Base-by-base conservation (phyloP, 2,888 invertebrate species). In the Andrena haemorrhoa region DNA sequence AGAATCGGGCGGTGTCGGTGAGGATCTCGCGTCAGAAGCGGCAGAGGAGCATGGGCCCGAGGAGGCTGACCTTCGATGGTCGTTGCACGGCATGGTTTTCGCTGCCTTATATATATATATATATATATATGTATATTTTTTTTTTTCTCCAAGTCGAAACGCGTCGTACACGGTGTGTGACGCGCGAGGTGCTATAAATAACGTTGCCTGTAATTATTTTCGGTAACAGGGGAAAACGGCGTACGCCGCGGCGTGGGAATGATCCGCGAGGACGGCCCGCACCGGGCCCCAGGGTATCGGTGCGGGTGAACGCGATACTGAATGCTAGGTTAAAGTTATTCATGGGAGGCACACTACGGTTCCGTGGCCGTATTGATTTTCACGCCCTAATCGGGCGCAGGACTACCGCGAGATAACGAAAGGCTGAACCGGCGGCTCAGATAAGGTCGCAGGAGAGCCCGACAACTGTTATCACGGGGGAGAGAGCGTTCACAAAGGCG, bases 331-430 rank as follows among this genome's bases (percentile, higher is more conserved):
- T 92, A 92, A 91, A 89, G 85, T 91, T 88, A 89, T 89, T 90
- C 90, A 87, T 87, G 88, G 89, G 87, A 88, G 86, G 86, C 82
- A 85, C 83, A 86, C 84, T 80, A 85, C 84, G 87, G 79, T 80
- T 84, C 84, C 84, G 82, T 79, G 75, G 87, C 83, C 87, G 92
- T 93, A 93, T 93, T 93, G 93, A 93, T 93, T 93, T 93, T 93
- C 92, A 91, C 91, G 90, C 91, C 90, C 91, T 88, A 91, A 92
- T 92, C 83, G 78, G 85, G 91, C 88, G 88, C 84, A 88, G 86
- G 82, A 73, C 81, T 74, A 71, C 41, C 66, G 64, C 68, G 66
- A 83, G 78, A 72, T 77, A 80, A 72, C 72, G 75, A 77, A 68
- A 58, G 79, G 66, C 66, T 73, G 61, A 73, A 60, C 56, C 58